Conservation (phyloP, 2,113 vertebrate genomes). For the Dunckerocampus dactyliophorus region DNA sequence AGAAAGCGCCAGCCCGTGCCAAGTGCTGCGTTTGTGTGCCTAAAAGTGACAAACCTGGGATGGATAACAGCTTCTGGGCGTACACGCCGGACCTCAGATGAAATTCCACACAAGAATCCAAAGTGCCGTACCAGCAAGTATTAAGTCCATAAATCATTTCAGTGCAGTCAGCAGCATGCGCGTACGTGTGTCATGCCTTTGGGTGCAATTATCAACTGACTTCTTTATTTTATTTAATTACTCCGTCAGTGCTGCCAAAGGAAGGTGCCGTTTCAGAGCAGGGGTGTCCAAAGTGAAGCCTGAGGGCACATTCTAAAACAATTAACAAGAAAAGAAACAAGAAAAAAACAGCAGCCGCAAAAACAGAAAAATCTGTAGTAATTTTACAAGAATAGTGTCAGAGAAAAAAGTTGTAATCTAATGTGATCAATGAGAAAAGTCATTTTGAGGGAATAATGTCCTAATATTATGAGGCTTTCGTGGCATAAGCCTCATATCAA, state of each 20-base stretch:
- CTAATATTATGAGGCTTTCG: no score
- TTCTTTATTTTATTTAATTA: constrained; percentile 27
- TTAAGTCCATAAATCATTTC: constrained; percentile 53
- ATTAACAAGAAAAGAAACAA: no score
- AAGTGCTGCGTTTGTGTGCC: not conserved
- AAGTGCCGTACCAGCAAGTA: constrained; percentile 30
- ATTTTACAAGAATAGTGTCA: no score
- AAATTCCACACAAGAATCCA: constrained; percentile 17
- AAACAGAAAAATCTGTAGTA: no score
- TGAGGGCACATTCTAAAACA: no score
- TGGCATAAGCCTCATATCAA: no score
- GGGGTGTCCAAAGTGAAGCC: no score
- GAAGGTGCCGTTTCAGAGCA: no score
- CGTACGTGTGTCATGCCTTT: constrained; percentile 19
- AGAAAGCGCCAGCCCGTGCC: constrained; percentile 1
- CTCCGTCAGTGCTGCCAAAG: not conserved
- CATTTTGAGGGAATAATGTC: no score
- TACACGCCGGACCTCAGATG: constrained; percentile 9
- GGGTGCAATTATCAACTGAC: constrained; percentile 23
- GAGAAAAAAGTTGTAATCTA: no score
- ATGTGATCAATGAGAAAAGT: no score
- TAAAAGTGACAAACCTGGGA: not conserved
- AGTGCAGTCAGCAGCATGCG: constrained; percentile 31
- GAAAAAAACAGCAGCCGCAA: no score
- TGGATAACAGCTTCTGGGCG: constrained; percentile 5